Evolutionary conservation across 2,113 vertebrate species (phyloP).

Genomic region (Tachysurus vachellii): DNA sequence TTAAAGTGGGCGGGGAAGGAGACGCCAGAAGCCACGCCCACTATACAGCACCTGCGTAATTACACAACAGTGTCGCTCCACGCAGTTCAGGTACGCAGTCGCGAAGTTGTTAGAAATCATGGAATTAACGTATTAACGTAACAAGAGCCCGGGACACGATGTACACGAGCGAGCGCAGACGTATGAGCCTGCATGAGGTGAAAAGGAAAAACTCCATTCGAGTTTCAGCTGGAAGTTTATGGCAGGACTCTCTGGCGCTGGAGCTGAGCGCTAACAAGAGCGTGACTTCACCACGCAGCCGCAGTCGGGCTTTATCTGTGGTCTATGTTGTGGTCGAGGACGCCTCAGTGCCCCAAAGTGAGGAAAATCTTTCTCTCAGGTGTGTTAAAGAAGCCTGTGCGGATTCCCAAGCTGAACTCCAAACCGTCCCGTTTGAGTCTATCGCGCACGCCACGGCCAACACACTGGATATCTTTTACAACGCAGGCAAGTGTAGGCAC

Average conservation of each 20-base stretch:
- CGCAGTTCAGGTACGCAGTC: background rate
- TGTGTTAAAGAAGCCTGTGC: constrained; percentile 80
- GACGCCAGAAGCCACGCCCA: constrained; percentile 23
- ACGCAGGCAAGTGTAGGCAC: constrained; percentile 79
- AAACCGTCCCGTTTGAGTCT: constrained; percentile 71
- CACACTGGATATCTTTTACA: constrained; percentile 83
- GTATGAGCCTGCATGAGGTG: constrained; percentile 68
- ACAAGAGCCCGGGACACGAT: constrained; percentile 46
- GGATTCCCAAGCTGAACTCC: constrained; percentile 68
- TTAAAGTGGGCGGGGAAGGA: constrained; percentile 21
- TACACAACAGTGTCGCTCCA: background rate
- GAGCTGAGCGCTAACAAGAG: constrained; percentile 65
- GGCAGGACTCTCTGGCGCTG: constrained; percentile 80
- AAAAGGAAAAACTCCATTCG: constrained; percentile 60
- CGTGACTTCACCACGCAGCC: constrained; percentile 64
- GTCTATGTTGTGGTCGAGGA: constrained; percentile 75
- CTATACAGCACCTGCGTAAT: constrained; percentile 56
- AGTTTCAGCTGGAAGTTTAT: constrained; percentile 79
- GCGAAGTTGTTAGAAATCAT: background rate
- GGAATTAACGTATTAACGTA: background rate
- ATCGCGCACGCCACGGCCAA: constrained; percentile 74
- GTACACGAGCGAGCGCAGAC: constrained; percentile 72
- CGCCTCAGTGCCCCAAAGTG: constrained; percentile 61
- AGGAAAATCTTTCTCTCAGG: constrained; percentile 71
- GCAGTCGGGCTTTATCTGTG: constrained; percentile 73